phyloP scores from a whole-genome alignment of 2,113 vertebrate species.

The Pedetes capensis region DNA sequence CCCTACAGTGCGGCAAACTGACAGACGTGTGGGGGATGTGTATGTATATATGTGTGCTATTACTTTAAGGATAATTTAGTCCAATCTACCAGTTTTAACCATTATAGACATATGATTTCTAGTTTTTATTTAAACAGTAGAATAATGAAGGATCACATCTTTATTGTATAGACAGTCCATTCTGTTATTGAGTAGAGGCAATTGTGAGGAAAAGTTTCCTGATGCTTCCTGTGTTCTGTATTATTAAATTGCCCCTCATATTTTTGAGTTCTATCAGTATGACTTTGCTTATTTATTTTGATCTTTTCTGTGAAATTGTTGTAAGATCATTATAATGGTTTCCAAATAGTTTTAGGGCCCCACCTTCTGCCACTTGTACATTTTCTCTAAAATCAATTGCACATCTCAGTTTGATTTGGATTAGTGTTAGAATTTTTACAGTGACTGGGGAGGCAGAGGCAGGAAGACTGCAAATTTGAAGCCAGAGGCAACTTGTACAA shows the following conservation, averaged over 20 bases:
- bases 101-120: background rate
- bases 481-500: too few species aligned
- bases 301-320: background rate
- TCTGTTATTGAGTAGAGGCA: background rate
- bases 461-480: too few species aligned
- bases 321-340: slow-evolving; percentile 25
- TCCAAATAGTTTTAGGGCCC: background rate
- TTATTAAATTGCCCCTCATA: background rate
- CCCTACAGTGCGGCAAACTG: too few species aligned
- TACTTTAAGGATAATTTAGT: too few species aligned
- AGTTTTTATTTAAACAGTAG: slow-evolving; percentile 13
- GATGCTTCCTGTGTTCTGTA: background rate
- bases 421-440: slow-evolving; percentile 29
- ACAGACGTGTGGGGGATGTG: too few species aligned
- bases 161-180: background rate
- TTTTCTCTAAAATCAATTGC: background rate
- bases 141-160: background rate
- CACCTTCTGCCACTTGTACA: background rate
- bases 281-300: slow-evolving; percentile 18
- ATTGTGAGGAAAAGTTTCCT: background rate
- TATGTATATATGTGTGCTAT: too few species aligned
- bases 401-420: background rate
- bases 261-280: background rate
- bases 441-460: too few species aligned
- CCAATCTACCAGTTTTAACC: background rate